These are phyloP conservation scores for Haliclona indistincta DNA, from an alignment of 37 sponge, comb jelly and placozoan species.

Conservation along the genomic window DNA sequence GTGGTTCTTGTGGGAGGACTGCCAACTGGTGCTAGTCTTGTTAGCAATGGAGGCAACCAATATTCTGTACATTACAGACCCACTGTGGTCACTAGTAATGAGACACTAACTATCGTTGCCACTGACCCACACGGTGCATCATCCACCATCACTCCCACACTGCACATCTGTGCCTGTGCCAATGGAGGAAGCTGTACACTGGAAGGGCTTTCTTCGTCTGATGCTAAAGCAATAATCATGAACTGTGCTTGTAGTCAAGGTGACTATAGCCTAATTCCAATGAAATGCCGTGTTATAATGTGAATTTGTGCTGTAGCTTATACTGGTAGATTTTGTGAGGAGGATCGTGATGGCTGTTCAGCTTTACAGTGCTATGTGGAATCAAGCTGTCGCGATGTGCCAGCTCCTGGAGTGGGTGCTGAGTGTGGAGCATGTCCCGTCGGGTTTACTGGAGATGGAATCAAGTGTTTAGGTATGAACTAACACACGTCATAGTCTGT, in stretches of 20 bases:
- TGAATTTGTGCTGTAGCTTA: slow-evolving; percentile 23
- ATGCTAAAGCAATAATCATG: no score
- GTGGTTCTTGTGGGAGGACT: not conserved
- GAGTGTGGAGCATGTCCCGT: slow-evolving; percentile 26
- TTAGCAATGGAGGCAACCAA: not conserved
- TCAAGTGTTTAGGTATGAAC: slow-evolving; percentile 13
- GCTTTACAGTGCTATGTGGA: slow-evolving; percentile 5
- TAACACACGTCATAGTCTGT: not conserved
- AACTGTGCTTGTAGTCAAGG: no score
- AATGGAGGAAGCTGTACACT: slow-evolving; percentile 41
- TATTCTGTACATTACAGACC: not conserved
- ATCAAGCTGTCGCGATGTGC: not conserved
- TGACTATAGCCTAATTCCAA: no score
- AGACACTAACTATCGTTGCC: slow-evolving; percentile 5
- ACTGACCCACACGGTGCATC: not conserved
- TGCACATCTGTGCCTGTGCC: slow-evolving; percentile 28
- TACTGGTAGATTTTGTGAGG: slow-evolving; percentile 16
- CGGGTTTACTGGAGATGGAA: not conserved
- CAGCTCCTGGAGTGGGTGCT: slow-evolving; percentile 17
- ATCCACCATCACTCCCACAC: not conserved
- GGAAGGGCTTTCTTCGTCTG: no score
- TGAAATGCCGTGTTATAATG: no score
- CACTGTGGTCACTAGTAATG: not conserved
- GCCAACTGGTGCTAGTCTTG: not conserved
- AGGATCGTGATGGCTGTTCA: slow-evolving; percentile 35